Base-by-base conservation (phyloP, 2,113 vertebrate species). In the Stegostoma tigrinum region DNA sequence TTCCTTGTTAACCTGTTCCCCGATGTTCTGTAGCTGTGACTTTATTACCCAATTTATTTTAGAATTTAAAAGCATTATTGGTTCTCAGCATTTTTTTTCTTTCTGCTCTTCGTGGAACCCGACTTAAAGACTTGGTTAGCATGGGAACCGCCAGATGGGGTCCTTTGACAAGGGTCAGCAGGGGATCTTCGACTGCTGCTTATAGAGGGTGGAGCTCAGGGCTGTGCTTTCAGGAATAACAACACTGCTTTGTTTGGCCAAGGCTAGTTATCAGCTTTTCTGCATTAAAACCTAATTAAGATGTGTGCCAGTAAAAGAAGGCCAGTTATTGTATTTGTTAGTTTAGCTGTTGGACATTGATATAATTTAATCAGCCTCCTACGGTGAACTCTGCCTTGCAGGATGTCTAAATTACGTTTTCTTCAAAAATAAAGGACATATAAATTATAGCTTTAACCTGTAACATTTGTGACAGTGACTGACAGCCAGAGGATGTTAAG, bases 201-300 rank as follows among this genome's bases (percentile, higher is more conserved):
- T 95, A 91, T 83, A 96, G 89, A 95, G 64, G 86, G 52, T 85
- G 95, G 86, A 86, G 86, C 66, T 30, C 67, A 95, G 94, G 38
- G 45, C 42, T 75, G 94, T 34, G 97, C 97, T 96, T 96, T 96
- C 96, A 96, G 97, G 96, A 89, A 48, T 97, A 96, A 98, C 98
- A 97, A 97, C 97, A 97, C 97, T 0, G 66, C 96, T 68, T 96
- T 95, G 97, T 96, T 97, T 97, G 97, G 97, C 97, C 67, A 97
- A 97, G 97, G 97, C 97, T 97, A 96, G 97, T 97, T 97, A 98
- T 97, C 97, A 96, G 98, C 98, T 98, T 98, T 98, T 98, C 98
- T 97, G 97, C 98, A 98, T 99, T 98, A 99, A 98, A 98, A 98
- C 98, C 98, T 98, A 98, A 99, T 99, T 98, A 98, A 98, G 98